Evolutionary conservation across 2,888 invertebrate species (phyloP), one percentile per base, ranked within the genome.

Genomic region (Iphiclides podalirius): DNA sequence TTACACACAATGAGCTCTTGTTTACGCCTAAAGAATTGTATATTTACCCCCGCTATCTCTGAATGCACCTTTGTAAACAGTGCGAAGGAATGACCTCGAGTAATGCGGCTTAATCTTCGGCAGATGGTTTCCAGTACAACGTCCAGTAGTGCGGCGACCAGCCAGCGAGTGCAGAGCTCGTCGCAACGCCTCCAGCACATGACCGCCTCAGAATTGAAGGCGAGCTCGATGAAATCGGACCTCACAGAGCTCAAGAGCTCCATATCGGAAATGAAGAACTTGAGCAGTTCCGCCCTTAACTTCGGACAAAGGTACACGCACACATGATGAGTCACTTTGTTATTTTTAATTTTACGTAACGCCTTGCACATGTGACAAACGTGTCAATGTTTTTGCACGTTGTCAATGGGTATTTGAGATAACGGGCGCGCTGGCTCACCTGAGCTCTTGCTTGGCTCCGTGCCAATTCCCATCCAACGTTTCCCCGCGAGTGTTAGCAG

Each of bases 231-330:
- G 86, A 95, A 95, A 84, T 94, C 94, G 56, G 94, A 95, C 77
- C 90, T 94, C 40, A 90, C 92, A 53, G 94, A 94, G 72, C 90
- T 96, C 57, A 93, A 96, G 79, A 94, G 94, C 74, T 94, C 95
- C 71, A 94, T 96, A 79, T 94, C 94, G 54, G 95, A 96, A 88
- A 95, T 96, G 93, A 95, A 95, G 85, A 95, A 93, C 67, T 87
- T 94, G 52, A 87, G 86, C 65, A 85, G 72, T 63, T 71, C 84
- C 36, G 81, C 84, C 52, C 73, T 83, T 63, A 86, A 83, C 64
- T 85, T 87, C 63, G 77, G 79, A 67, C 81, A 85, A 72, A 80
- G 86, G 87, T 87, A 57, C 70, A 12, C 11, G 11, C n/a, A 4
- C 12, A 13, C 16, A 12, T 17, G 15, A 12, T 44, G 45, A 45